Evolutionary conservation across 2,888 invertebrate genomes (phyloP), one percentile per base, ranked within the genome.

Genomic region (Oxycera nigricornis): DNA sequence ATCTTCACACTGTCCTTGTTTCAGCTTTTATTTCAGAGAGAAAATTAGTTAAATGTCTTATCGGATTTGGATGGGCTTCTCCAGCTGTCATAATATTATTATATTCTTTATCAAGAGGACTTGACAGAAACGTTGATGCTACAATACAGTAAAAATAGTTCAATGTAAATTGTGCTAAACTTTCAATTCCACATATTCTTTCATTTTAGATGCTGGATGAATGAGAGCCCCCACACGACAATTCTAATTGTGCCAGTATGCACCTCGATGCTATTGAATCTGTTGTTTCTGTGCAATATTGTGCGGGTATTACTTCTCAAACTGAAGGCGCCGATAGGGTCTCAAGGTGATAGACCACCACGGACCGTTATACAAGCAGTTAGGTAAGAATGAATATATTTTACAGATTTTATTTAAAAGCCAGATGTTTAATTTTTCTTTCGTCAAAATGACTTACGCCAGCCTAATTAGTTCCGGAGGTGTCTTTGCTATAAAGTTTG

Each of bases 1-100:
- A 97, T 86, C 89, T 97, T 78, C 97, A 97, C 87, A 97, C 97
- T 0, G 91, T 97, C 79, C 91, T 97, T 1, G 96, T 97, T 22
- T 90, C 93, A 78, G 94, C 97, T 2, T 97, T 97, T 86, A 93
- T 95, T 78, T 92, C 94, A 22, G 96, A 97, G 86, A 91, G 93
- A 78, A 91, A 91, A 76, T 89, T 97, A 77, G 88, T 96, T 79
- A 91, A 92, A 80, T 93, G 92, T 87, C 90, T 97, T 85, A 91
- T 94, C 83, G 87, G 89, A 35, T 88, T 94, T 68, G 97, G 97
- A 76, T 97, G 97, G 97, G 88, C 90, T 73, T 88, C 92, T 76
- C 95, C 95, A 1, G 87, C 89, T 61, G 82, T 91, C 75, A 89
- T 91, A 70, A 89, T 91, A 68, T 84, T 88, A 35, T 86, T 91